Conservation (phyloP, 1,140 invertebrate genomes). For the Popillia japonica region DNA sequence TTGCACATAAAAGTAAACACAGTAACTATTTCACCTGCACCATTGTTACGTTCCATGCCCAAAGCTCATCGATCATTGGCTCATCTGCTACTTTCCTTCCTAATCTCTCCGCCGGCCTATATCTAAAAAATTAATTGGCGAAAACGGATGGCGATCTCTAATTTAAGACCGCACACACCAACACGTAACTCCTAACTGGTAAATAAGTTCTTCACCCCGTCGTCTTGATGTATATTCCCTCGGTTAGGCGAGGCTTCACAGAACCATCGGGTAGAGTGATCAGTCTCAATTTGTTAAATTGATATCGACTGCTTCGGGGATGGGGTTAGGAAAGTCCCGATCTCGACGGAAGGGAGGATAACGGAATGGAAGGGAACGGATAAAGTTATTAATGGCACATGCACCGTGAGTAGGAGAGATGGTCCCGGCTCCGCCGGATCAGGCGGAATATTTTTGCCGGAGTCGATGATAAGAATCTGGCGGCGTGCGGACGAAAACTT, state of each 20-base stretch:
- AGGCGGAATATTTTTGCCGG: not conserved
- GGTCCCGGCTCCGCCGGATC: not conserved
- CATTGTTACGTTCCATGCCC: too few relatives aligned
- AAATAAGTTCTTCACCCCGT: not conserved
- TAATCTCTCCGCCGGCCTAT: not conserved
- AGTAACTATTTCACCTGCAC: too few relatives aligned
- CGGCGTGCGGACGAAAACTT: not conserved
- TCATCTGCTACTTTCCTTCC: not conserved
- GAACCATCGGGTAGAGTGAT: constrained; percentile 38
- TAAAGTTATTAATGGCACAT: constrained; percentile 30
- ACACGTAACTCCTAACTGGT: not conserved
- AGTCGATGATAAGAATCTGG: not conserved
- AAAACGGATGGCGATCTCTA: not conserved
- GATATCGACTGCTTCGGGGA: constrained; percentile 47
- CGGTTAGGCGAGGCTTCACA: not conserved
- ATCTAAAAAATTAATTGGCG: constrained; percentile 10
- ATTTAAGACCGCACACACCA: not conserved
- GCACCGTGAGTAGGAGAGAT: not conserved
- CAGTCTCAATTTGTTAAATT: constrained; percentile 50
- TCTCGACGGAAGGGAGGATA: not conserved
- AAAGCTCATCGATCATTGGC: not conserved
- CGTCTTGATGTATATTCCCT: constrained; percentile 27
- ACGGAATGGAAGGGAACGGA: not conserved
- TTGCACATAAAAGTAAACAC: too few relatives aligned
- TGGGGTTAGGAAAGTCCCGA: not conserved